phyloP scores from a whole-genome alignment of 2,797 vertebrate genomes.

The Dermochelys coriacea region DNA sequence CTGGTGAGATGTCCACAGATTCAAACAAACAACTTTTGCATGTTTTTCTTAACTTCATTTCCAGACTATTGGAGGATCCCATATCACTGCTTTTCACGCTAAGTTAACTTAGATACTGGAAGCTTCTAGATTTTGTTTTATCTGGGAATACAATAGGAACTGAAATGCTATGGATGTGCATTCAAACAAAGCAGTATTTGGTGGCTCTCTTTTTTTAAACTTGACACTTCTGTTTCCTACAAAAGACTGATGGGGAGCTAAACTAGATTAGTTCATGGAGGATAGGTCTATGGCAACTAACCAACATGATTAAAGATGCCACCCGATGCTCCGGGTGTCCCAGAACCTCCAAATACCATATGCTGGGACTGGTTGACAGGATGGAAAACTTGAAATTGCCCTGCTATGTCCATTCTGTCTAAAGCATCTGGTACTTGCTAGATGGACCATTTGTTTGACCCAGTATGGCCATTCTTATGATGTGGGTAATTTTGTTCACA shows the following conservation, averaged over 20 bases:
- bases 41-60: fast-evolving
- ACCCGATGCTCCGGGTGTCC: neutral
- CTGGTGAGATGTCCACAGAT: neutral
- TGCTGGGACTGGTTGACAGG: neutral
- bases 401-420: neutral
- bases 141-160: neutral
- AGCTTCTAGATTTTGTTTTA: neutral
- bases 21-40: neutral
- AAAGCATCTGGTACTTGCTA: neutral
- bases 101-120: neutral
- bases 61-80: neutral
- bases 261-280: neutral
- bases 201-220: neutral
- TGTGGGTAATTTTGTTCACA: neutral
- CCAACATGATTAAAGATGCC: neutral
- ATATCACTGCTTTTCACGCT: fast-evolving
- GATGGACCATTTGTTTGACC: neutral
- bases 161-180: neutral
- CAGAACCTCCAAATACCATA: neutral
- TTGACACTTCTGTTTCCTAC: neutral
- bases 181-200: neutral
- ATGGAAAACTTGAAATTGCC: neutral
- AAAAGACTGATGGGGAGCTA: neutral
- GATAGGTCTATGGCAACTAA: neutral
- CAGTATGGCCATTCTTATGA: neutral